Evolutionary conservation across 2,113 vertebrate genomes (phyloP).

Genomic region (Hylia prasina): DNA sequence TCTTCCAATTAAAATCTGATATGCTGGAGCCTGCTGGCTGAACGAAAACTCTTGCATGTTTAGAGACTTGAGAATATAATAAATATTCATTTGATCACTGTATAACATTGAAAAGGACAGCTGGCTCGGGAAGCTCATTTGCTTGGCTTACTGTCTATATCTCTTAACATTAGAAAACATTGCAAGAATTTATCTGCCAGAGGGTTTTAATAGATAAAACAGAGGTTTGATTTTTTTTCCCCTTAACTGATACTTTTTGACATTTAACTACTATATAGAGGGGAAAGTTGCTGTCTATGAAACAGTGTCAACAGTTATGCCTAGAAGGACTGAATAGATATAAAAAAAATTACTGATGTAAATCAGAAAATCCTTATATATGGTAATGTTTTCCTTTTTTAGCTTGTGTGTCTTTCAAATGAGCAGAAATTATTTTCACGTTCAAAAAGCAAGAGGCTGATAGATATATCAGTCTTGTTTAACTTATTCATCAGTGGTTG

Average conservation of each 20-base stretch:
- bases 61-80: constrained; percentile 43
- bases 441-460: neutral
- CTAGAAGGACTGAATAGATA: neutral
- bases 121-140: constrained; percentile 67
- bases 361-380: constrained; percentile 33
- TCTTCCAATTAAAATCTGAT: constrained; percentile 51
- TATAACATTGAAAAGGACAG: constrained; percentile 67
- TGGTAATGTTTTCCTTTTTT: constrained; percentile 37
- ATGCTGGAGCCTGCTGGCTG: neutral
- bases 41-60: constrained; percentile 37
- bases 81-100: constrained; percentile 69
- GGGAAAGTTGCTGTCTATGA: constrained; percentile 32
- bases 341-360: neutral
- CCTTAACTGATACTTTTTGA: constrained; percentile 56
- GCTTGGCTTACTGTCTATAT: constrained; percentile 56
- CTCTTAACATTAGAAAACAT: constrained; percentile 65
- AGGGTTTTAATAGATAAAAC: constrained; percentile 39
- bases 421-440: neutral
- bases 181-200: constrained; percentile 58
- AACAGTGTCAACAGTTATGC: constrained; percentile 14
- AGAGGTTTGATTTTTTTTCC: neutral
- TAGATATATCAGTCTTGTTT: neutral
- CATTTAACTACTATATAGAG: constrained; percentile 46
- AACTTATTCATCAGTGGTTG: neutral
- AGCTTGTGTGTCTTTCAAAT: neutral